phyloP scores from a whole-genome alignment of 2,797 vertebrate genomes.

The Ctenopoma kingsleyae region DNA sequence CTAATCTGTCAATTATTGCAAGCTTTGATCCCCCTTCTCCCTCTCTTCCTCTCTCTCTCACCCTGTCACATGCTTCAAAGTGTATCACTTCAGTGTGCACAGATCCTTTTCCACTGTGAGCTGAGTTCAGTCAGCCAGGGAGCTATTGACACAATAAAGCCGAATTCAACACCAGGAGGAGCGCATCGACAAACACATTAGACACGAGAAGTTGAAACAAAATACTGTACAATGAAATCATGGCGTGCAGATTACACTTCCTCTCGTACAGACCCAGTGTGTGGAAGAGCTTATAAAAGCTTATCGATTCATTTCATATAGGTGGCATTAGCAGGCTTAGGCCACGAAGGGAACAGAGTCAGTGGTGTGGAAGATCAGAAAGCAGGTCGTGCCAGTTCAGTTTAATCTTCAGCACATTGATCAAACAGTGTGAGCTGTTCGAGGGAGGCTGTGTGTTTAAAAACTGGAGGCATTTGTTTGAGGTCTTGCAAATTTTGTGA shows the following conservation, averaged over 20 bases:
- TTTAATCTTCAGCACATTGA: slow-evolving; percentile 65
- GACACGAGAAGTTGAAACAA: slow-evolving; percentile 60
- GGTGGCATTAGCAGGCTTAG: slow-evolving; percentile 67
- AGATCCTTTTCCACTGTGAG: slow-evolving; percentile 33
- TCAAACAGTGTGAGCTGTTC: slow-evolving; percentile 52
- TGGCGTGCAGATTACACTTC: slow-evolving; percentile 45
- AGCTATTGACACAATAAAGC: slow-evolving; percentile 56
- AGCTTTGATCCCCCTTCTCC: slow-evolving; percentile 26
- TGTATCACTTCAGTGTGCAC: slow-evolving; percentile 25
- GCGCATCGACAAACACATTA: slow-evolving; percentile 69
- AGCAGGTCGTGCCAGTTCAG: slow-evolving; percentile 56
- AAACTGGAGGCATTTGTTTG: slow-evolving; percentile 21
- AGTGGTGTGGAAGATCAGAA: slow-evolving; percentile 66
- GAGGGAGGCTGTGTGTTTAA: not conserved
- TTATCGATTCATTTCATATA: slow-evolving; percentile 69
- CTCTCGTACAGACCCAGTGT: slow-evolving; percentile 49
- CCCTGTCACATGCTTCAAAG: slow-evolving; percentile 26
- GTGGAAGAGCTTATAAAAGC: slow-evolving; percentile 63
- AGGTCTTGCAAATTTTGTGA: slow-evolving; percentile 14
- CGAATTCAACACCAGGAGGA: slow-evolving; percentile 51
- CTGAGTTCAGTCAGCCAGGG: slow-evolving; percentile 36
- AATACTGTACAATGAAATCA: slow-evolving; percentile 45
- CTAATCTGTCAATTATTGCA: slow-evolving; percentile 51
- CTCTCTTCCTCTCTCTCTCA: not conserved
- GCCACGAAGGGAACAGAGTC: slow-evolving; percentile 49